Evolutionary conservation across 2,797 vertebrate species (phyloP).

Genomic region (Taeniopygia guttata): DNA sequence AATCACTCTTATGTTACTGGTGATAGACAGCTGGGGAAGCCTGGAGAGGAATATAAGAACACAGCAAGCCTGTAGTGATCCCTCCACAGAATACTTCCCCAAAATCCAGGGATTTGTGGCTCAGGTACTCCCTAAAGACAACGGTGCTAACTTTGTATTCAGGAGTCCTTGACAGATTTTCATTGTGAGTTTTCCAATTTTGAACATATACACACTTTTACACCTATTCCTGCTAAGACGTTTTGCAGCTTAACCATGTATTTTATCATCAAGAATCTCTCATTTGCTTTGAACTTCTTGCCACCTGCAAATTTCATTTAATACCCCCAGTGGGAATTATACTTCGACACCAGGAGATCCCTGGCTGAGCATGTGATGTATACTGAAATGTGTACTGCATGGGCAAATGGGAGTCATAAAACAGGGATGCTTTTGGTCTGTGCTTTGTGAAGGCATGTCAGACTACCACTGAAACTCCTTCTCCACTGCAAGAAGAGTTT

Average conservation of each 20-base stretch:
- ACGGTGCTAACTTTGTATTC: neutral
- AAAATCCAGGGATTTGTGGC: neutral
- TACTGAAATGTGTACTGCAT: neutral
- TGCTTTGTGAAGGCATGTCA: neutral
- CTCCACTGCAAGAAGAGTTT: neutral
- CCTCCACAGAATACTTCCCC: neutral
- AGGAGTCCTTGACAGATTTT: neutral
- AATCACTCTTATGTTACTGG: neutral
- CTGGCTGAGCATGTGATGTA: neutral
- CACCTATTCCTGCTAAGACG: neutral
- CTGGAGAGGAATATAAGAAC: neutral
- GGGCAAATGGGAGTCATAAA: neutral
- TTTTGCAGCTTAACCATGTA: neutral
- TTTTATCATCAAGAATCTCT: neutral
- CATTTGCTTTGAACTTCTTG: neutral
- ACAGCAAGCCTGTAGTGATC: neutral
- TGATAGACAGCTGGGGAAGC: neutral
- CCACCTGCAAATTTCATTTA: slow-evolving; percentile 17
- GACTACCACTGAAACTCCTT: neutral
- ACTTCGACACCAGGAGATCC: neutral
- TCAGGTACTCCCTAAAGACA: neutral
- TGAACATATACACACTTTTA: neutral
- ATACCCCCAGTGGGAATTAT: neutral
- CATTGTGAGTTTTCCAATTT: neutral
- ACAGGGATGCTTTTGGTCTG: neutral